Conservation (phyloP, 2,113 vertebrate genomes). For the Paramisgurnus dabryanus region DNA sequence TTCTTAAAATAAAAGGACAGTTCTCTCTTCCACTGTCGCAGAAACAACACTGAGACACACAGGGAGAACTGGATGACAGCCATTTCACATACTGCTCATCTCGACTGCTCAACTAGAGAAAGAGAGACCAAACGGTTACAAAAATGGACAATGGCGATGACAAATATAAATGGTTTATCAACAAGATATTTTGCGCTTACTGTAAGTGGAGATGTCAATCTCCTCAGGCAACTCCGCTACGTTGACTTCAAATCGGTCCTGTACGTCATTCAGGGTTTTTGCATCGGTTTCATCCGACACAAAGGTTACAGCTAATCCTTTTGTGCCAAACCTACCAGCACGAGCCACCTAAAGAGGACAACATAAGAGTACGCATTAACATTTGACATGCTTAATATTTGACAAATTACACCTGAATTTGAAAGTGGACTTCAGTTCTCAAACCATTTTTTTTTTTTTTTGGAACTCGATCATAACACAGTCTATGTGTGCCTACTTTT, state of each 20-base stretch:
- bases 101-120: conserved; percentile 77
- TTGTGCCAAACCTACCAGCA: conserved; percentile 86
- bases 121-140: neutral
- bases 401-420: no score
- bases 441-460: no score
- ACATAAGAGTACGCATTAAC: neutral
- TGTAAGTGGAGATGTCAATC: conserved; percentile 89
- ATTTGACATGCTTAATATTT: no score
- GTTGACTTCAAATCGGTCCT: conserved; percentile 89
- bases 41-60: conserved; percentile 53
- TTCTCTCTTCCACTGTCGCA: conserved; percentile 41
- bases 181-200: conserved; percentile 64
- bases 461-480: no score
- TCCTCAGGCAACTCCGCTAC: conserved; percentile 87
- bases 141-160: no score
- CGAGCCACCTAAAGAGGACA: conserved; percentile 78
- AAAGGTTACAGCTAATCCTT: conserved; percentile 86
- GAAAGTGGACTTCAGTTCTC: no score
- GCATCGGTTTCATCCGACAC: conserved; percentile 85
- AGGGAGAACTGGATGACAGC: conserved; percentile 38
- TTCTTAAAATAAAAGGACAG: conserved; percentile 56
- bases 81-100: conserved; percentile 66
- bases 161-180: neutral
- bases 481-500: no score
- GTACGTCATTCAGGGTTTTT: conserved; percentile 85